Base-by-base conservation (phyloP, 2,888 invertebrate genomes). In the Cephus pulcher region DNA sequence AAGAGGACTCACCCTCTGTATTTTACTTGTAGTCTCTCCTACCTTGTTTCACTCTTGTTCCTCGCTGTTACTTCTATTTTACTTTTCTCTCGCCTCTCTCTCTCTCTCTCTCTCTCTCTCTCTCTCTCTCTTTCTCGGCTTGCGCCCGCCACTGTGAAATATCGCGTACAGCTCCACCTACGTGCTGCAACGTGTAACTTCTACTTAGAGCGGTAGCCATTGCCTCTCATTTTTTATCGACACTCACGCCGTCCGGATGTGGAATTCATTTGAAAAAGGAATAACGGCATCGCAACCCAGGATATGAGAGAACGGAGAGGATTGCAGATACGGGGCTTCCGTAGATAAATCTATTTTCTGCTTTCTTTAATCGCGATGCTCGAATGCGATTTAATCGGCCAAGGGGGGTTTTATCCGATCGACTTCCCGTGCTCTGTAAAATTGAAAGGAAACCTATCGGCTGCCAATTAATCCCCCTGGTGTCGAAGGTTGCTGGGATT, bases 331-430 rank as follows among this genome's bases (percentile, higher is more conserved):
- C 75, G 74, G 75, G 75, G 80, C 84, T 79, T 80, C 81, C 80
- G 76, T 69, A 78, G 74, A 73, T 84, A 86, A 87, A 85, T 83
- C 82, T 83, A 83, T 85, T 87, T 87, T 82, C 83, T 82, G 84
- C 82, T 83, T 79, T 76, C 80, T 75, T 82, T 82, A 78, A 56
- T 74, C 78, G 80, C 73, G 76, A 84, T 83, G 80, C 83, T 83
- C 80, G 80, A 82, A 74, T 78, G 84, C 80, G 76, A 85, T 85
- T 87, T 85, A 86, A 88, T 87, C 70, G 15, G 34, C n/a, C 12
- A 11, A 76, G 30, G 37, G 37, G 23, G 2, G n/a, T 34, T 71
- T 73, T 76, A 35, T 6, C 23, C 56, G 56, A 23, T 56, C 56
- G 56, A 40, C 6, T 15, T 23, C 56, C 23, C 23, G 56, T 56